phyloP scores from a whole-genome alignment of 1,140 invertebrate species.

The Marisa cornuarietis region DNA sequence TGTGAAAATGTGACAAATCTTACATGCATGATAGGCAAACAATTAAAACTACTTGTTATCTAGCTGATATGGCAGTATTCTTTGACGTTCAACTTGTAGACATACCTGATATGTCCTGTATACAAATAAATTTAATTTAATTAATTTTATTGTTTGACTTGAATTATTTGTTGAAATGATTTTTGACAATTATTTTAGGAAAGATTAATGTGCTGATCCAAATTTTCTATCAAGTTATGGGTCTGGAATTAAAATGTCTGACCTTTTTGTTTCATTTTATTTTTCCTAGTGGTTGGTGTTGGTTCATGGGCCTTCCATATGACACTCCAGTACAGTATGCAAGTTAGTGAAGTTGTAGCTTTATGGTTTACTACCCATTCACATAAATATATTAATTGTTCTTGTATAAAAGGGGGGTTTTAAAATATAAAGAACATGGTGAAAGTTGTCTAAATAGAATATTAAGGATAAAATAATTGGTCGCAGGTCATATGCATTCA shows the following conservation, averaged over 20 bases:
- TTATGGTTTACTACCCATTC: not conserved
- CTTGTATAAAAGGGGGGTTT: not conserved
- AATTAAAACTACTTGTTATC: too few relatives aligned
- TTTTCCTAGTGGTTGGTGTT: not conserved
- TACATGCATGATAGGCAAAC: too few relatives aligned
- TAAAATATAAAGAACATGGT: not conserved
- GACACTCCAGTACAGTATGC: slow-evolving; percentile 2
- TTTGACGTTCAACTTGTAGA: not conserved
- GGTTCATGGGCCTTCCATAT: slow-evolving; percentile 2
- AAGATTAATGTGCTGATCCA: not conserved
- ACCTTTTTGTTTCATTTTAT: too few relatives aligned
- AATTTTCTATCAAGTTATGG: not conserved
- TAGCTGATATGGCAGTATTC: not conserved
- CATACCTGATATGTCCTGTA: too few relatives aligned
- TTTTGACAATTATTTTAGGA: not conserved
- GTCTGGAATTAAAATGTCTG: too few relatives aligned
- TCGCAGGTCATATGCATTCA: too few relatives aligned
- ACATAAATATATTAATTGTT: not conserved
- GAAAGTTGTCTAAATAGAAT: not conserved
- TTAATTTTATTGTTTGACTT: not conserved
- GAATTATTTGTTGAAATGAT: not conserved
- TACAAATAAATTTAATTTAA: not conserved
- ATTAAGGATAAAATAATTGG: too few relatives aligned
- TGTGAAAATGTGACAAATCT: too few relatives aligned
- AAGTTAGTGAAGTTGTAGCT: not conserved